A percentile compares a stretch with the other conserved stretches of the same genome.
Conservation (phyloP, 2,888 invertebrate species). For the Scaptomyza caliginosa region DNA sequence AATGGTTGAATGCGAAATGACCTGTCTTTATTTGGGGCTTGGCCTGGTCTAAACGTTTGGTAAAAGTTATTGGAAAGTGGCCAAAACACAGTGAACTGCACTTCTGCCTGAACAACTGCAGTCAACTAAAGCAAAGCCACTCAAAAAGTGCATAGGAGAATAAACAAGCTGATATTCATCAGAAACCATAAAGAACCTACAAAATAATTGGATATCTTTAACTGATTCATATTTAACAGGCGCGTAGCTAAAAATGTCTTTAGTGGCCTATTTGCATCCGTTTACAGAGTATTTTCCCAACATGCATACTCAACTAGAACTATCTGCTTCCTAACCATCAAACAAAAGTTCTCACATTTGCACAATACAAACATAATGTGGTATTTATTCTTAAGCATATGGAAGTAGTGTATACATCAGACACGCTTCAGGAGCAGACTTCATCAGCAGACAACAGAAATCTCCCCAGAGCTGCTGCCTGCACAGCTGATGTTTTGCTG, state of each 20-base stretch:
- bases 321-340: neutral
- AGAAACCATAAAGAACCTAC: no score
- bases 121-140: neutral
- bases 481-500: conserved; percentile 14
- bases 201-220: no score
- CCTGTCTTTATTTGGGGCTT: conserved; percentile 57
- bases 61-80: conserved; percentile 53
- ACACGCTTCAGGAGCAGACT: conserved; percentile 38
- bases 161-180: no score
- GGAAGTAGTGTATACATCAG: conserved; percentile 13
- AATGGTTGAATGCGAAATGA: conserved; percentile 49
- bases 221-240: no score
- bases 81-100: conserved; percentile 16
- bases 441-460: neutral
- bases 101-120: conserved; percentile 12
- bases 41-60: conserved; percentile 40
- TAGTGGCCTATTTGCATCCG: no score
- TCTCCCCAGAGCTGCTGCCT: conserved; percentile 14
- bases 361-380: conserved; percentile 2
- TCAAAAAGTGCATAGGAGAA: no score
- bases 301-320: neutral
- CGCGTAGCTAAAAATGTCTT: no score
- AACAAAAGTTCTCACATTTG: conserved; percentile 6
- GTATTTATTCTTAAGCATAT: conserved; percentile 8
- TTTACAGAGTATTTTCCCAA: neutral